A percentile compares a stretch with the other conserved stretches of the same genome.
Evolutionary conservation across 2,797 vertebrate species (phyloP).

Genomic region (Thalassophryne amazonica): DNA sequence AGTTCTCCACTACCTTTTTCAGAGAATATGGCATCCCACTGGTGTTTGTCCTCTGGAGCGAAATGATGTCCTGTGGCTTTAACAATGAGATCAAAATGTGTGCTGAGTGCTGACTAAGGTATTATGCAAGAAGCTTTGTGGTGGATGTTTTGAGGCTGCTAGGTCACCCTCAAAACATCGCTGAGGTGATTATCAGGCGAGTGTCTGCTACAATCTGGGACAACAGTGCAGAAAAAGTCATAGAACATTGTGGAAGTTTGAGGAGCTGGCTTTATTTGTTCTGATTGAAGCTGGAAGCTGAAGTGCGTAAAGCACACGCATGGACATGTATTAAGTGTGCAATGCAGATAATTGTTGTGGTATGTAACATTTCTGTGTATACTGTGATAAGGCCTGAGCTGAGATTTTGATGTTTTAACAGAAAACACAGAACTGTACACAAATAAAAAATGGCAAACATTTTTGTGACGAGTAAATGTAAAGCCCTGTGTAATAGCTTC

Average conservation of each 20-base stretch:
- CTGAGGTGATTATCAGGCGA: slow-evolving; percentile 12
- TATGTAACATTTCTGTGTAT: neutral
- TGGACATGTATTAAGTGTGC: neutral
- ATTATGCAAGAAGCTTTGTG: slow-evolving; percentile 31
- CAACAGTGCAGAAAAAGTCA: slow-evolving; percentile 22
- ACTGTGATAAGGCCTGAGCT: neutral
- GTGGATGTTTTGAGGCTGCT: slow-evolving; percentile 30
- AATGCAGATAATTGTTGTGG: slow-evolving; percentile 4
- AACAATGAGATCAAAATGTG: slow-evolving; percentile 12
- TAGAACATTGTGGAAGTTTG: slow-evolving; percentile 30
- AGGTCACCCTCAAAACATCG: slow-evolving; percentile 10
- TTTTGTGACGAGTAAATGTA: too few relatives aligned
- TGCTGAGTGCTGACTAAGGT: slow-evolving; percentile 11
- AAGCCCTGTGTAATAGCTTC: too few relatives aligned
- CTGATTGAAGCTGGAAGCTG: neutral
- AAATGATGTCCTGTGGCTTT: slow-evolving; percentile 17
- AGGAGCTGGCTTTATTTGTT: slow-evolving; percentile 15
- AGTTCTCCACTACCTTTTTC: neutral
- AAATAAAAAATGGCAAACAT: too few relatives aligned
- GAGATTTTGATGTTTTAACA: neutral
- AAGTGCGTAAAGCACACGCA: neutral
- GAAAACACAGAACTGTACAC: too few relatives aligned
- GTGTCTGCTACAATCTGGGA: slow-evolving; percentile 29
- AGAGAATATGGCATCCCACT: neutral
- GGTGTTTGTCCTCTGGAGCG: slow-evolving; percentile 15